Evolutionary conservation across 1,140 invertebrate genomes (phyloP).

Genomic region (Drosophila paulistorum): DNA sequence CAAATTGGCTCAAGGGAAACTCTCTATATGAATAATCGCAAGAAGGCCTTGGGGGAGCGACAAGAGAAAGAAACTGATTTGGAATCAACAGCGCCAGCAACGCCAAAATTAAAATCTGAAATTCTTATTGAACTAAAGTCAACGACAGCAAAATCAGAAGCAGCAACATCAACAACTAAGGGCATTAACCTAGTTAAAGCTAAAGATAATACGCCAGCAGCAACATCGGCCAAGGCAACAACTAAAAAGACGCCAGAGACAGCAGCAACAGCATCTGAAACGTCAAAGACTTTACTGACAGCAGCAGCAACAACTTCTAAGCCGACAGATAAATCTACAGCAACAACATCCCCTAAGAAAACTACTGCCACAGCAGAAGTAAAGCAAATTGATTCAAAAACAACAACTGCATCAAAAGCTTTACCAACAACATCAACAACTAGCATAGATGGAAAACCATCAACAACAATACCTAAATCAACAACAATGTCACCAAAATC

Average conservation of each 20-base stretch:
- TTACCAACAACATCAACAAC: conserved; percentile 19
- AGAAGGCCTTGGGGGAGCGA: conserved; percentile 57
- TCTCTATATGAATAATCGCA: conserved; percentile 79
- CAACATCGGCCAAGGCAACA: conserved; percentile 2
- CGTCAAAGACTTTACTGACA: neutral
- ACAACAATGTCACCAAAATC: conserved; percentile 4
- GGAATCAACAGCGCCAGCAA: conserved; percentile 16
- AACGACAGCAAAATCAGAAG: conserved; percentile 14
- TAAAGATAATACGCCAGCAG: conserved; percentile 25
- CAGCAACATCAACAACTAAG: conserved; percentile 20
- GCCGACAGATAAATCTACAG: conserved; percentile 5
- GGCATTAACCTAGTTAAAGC: conserved; percentile 1
- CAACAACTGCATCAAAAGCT: neutral
- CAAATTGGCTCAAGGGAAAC: conserved; percentile 77
- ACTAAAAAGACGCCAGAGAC: neutral
- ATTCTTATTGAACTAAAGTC: conserved; percentile 52
- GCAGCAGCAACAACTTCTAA: conserved; percentile 1
- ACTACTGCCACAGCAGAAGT: conserved; percentile 2
- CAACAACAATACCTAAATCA: conserved; percentile 6
- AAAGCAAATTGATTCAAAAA: conserved; percentile 10
- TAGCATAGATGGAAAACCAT: conserved; percentile 18
- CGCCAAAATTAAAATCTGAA: conserved; percentile 50
- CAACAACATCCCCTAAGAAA: neutral
- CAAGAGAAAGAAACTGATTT: conserved; percentile 34
- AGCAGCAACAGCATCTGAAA: conserved; percentile 18